Evolutionary conservation across 2,888 invertebrate genomes (phyloP), one percentile per base, ranked within the genome.

Genomic region (Calliphora vomitoria): DNA sequence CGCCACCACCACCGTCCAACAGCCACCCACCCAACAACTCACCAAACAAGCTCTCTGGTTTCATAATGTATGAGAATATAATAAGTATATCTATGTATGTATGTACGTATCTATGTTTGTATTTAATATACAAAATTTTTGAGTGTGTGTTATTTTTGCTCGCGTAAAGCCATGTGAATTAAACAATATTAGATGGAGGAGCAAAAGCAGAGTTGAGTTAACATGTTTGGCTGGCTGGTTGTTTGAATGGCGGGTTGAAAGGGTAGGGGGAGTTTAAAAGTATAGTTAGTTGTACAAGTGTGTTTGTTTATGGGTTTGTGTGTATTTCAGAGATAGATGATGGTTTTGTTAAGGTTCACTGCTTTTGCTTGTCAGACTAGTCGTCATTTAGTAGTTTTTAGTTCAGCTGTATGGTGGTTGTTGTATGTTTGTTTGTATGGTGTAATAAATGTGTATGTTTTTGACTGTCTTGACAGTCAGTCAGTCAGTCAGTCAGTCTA

Each of bases 271-370:
- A 50, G 41, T 31, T 31, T 41, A 66, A 64, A 50, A 58, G 68
- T 58, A 66, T 66, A n/a, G n/a, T 13, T 82, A 8, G 60, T 20
- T 11, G 8, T 38, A 13, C 15, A 3, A 11, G 31, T 47, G 8
- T 68, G 31, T 47, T 8, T 69, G 68, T 25, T 68, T 53, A 20
- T 25, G 25, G 10, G 58, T 8, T 50, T 60, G 50, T 62, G 60
- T 62, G 47, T 68, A 20, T 66, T 75, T 41, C 82, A 69, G 62
- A 62, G 68, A 68, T 85, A 80, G 85, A 74, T 80, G 60, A 85
- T 85, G 80, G 85, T 68, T 85, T 85, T 85, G 85, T 80, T 85
- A 69, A 85, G 85, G 85, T 85, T 85, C 85, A 85, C 80, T 85
- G 85, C 74, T 85, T 85, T 80, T 68, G 85, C 85, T 85, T 85